Base-by-base conservation (phyloP, 2,888 invertebrate genomes). In the Abrostola triplasia region DNA sequence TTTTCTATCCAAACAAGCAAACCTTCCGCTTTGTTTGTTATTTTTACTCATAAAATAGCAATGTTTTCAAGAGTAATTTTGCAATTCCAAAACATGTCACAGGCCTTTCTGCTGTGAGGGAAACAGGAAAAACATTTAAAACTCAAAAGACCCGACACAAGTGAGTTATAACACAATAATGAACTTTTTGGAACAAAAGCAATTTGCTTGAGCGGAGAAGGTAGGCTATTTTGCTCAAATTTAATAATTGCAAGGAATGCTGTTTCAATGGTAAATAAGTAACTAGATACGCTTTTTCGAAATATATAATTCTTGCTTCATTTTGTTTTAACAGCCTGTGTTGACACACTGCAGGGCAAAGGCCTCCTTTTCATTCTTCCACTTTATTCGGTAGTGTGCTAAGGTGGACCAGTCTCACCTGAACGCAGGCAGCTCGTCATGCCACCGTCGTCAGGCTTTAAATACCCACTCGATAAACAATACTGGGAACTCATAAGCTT, bases 41-140 rank as follows among this genome's bases (percentile, higher is more conserved):
- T 47, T 66, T 66, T 59, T 54, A 51, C 50, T 37, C 61, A 47
- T 36, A 36, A 69, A 64, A 73, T 68, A 62, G 68, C 64, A 74
- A 79, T 78, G 64, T 78, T 76, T 57, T 12, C 24, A 36, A 51
- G 40, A 64, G 59, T 52, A 61, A 76, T 71, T 78, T 40, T 49
- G 54, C 24, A 44, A 69, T 67, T 69, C 51, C 49, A 48, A 73
- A 73, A 67, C 64, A 60, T 61, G 63, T 69, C 60, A 58, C 42
- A 55, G 56, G 63, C 56, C 60, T 51, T 47, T 8, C 11, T 38
- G 41, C 51, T 59, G 65, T 41, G 10, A 48, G 36, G n/a, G 59
- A 57, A 77, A 60, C 50, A 52, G 49, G 56, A 60, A 65, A 60
- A 73, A 50, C 42, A 62, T 54, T 64, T 36, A 48, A 63, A 36